Percentiles rank a stretch among this genome's conserved stretches.
Conservation (phyloP, 2,113 vertebrate genomes). For the Ophiodon elongatus region DNA sequence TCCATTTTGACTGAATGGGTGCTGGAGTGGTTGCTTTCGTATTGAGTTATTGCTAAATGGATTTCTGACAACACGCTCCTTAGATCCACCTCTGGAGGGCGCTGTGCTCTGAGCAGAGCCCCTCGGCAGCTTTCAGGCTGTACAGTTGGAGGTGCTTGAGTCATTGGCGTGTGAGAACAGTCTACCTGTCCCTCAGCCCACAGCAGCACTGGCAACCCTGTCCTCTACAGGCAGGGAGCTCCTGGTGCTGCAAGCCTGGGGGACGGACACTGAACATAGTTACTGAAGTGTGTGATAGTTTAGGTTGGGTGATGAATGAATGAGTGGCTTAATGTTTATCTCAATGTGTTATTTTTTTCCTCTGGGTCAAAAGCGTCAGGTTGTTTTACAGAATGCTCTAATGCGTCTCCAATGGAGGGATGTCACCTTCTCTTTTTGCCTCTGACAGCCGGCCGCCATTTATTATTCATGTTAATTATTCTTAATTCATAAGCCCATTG, state of each 20-base stretch:
- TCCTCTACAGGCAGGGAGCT: constrained; percentile 23
- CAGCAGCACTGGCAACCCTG: constrained; percentile 64
- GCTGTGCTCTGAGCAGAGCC: constrained; percentile 81
- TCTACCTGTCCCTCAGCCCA: constrained; percentile 89
- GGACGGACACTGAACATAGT: constrained; percentile 38
- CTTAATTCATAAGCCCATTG: no score
- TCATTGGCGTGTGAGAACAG: constrained; percentile 97
- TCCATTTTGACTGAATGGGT: neutral
- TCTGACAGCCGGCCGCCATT: no score
- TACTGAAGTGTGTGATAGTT: no score
- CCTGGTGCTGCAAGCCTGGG: constrained; percentile 57
- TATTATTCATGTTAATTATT: no score
- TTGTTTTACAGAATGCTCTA: no score
- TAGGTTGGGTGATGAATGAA: no score
- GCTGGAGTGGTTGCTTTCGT: neutral
- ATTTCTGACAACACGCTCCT: constrained; percentile 84
- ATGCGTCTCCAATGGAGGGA: no score
- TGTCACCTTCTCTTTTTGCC: no score
- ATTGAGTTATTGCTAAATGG: neutral
- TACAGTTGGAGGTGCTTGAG: constrained; percentile 96
- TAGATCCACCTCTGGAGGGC: constrained; percentile 96
- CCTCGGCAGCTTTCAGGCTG: constrained; percentile 92
- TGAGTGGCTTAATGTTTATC: no score
- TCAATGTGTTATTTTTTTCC: no score
- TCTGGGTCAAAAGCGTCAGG: no score